A percentile compares a stretch with the other conserved stretches of the same genome.
These are phyloP conservation scores for Hermaeophaga mercurialis DNA, from an alignment of 2,888 invertebrate genomes.

Conservation along the genomic window DNA sequence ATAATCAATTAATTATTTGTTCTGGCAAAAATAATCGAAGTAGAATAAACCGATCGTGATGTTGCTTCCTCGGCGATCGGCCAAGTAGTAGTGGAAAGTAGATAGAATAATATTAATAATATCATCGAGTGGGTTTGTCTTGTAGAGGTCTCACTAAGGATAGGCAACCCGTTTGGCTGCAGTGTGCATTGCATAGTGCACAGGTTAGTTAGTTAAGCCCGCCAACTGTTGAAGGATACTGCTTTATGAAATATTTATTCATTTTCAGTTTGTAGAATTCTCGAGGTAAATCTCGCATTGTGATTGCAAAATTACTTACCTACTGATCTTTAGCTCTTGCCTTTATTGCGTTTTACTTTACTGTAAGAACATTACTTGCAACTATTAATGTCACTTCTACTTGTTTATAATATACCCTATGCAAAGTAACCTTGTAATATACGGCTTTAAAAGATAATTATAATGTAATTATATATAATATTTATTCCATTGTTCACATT, in stretches of 20 bases:
- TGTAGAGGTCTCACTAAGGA: conserved; percentile 13
- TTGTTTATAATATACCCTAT: conserved; percentile 37
- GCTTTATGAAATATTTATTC: conserved; percentile 26
- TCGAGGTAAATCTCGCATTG: conserved; percentile 26
- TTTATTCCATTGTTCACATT: conserved; percentile 52
- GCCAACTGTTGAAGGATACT: conserved; percentile 3
- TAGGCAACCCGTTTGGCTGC: conserved; percentile 31
- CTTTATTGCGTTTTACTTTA: conserved; percentile 40
- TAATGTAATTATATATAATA: conserved; percentile 53
- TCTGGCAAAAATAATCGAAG: too few species aligned
- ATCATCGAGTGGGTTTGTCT: conserved; percentile 7
- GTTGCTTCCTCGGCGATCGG: conserved; percentile 3
- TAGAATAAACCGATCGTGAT: too few species aligned
- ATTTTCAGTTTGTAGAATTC: conserved; percentile 23
- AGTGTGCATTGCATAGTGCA: conserved; percentile 30
- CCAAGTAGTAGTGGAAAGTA: conserved; percentile 10
- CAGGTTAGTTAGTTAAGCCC: conserved; percentile 13
- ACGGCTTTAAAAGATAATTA: conserved; percentile 54
- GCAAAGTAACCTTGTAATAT: conserved; percentile 53
- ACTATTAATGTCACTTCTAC: conserved; percentile 35
- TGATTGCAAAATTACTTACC: conserved; percentile 39
- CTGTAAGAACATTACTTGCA: conserved; percentile 34
- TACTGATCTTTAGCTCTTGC: conserved; percentile 35
- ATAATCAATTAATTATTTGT: too few species aligned
- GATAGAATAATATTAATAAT: conserved; percentile 8